Base-by-base conservation (phyloP, 1,140 invertebrate genomes). In the Trichonephila clavata region DNA sequence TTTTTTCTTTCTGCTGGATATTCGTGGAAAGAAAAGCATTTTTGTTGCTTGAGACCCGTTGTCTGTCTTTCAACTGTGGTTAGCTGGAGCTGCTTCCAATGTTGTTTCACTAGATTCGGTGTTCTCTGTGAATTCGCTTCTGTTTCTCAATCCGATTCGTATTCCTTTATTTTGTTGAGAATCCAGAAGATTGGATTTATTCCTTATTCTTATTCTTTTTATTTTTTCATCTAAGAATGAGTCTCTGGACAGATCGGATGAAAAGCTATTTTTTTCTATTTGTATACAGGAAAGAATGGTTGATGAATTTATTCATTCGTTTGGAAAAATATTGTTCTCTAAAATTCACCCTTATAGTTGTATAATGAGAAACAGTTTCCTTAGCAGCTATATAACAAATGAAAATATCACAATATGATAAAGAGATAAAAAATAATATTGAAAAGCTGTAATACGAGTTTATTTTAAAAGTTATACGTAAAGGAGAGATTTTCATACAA, bases 21-120 rank as follows among this genome's bases (percentile, higher is more conserved):
- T 50, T 50, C 50, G 10, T 1, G 32, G 27, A 57, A 83, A 83
- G 81, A 83, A 83, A 83, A 83, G 81, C 81, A 83, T 83, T 50
- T 50, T 50, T 50, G 50, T 50, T 50, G 50, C 50, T 13, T 83
- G 50, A 59, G 50, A 20, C 16, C 81, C 43, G 81, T n/a, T 83
- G 81, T 83, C 81, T 83, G 81, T 83, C 81, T 83, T 83, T 83
- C 81, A 83, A 83, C 50, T 83, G 81, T 83, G 81, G 81, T 83
- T 59, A 83, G 81, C 81, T 59, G 27, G 71, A 77, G 71, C 81
- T 77, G 71, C 50, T 43, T 20, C 81, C 20, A 57, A n/a, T 83
- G 81, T 83, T 83, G 81, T 83, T 83, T 83, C 81, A 83, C 50
- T 20, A 83, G 81, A 83, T 83, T 83, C 81, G 43, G 43, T 57